phyloP scores from a whole-genome alignment of 2,888 invertebrate genomes.

The Tetranychus piercei region DNA sequence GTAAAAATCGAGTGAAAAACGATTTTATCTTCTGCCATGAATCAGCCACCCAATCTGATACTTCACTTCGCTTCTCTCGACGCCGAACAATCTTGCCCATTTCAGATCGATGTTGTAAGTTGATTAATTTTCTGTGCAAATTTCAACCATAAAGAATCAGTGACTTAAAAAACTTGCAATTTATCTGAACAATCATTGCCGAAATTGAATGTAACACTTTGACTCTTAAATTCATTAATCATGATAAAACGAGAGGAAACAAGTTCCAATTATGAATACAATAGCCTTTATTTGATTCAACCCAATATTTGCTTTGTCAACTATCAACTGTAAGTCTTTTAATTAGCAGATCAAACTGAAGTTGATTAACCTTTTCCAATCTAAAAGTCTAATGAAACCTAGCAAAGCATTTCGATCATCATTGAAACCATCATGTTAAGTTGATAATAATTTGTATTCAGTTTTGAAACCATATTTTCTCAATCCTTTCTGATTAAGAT shows the following conservation, averaged over 20 bases:
- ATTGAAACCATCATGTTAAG: neutral
- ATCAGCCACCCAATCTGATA: neutral
- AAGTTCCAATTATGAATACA: no score
- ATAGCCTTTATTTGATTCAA: no score
- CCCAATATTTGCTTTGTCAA: no score
- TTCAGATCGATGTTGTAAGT: neutral
- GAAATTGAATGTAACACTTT: no score
- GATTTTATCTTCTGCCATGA: conserved; percentile 16
- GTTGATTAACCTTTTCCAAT: no score
- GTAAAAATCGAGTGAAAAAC: conserved; percentile 16
- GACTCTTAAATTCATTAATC: no score
- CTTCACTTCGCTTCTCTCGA: neutral
- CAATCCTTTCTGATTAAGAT: no score
- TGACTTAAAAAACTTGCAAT: neutral
- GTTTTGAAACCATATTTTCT: no score
- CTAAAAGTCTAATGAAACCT: neutral
- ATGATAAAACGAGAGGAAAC: no score
- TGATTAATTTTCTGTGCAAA: neutral
- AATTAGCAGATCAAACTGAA: no score
- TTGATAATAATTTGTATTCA: no score
- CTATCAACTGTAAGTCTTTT: neutral
- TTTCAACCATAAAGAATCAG: neutral
- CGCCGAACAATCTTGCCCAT: neutral
- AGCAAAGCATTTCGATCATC: conserved; percentile 3
- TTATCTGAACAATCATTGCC: neutral